phyloP scores from a whole-genome alignment of 2,888 invertebrate genomes.

The Abrostola triplasia region DNA sequence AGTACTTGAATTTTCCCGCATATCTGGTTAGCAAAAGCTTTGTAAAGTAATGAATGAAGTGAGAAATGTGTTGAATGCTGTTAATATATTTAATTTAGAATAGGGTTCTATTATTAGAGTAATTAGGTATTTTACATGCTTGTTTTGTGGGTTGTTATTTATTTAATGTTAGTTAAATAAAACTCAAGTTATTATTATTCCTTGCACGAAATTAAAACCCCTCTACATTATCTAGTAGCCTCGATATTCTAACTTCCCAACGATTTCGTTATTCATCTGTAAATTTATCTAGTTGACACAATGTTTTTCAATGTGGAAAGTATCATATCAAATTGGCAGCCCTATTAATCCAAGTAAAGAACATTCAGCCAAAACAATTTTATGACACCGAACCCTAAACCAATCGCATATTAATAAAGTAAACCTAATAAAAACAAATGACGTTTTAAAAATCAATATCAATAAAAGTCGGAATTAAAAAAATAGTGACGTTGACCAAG shows the following conservation, averaged over 20 bases:
- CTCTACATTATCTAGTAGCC: too few species aligned
- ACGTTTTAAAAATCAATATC: constrained; percentile 58
- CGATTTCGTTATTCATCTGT: too few species aligned
- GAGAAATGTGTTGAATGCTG: constrained; percentile 8
- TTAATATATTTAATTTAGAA: neutral
- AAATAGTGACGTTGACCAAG: constrained; percentile 47
- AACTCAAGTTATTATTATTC: too few species aligned
- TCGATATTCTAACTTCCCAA: too few species aligned
- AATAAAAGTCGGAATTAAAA: constrained; percentile 58
- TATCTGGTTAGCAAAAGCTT: constrained; percentile 33
- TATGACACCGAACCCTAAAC: constrained; percentile 11
- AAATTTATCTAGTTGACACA: too few species aligned
- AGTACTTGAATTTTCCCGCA: constrained; percentile 32
- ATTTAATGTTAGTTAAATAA: too few species aligned
- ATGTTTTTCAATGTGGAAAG: too few species aligned
- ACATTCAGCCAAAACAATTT: constrained; percentile 7
- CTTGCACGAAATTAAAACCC: too few species aligned
- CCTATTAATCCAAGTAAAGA: neutral
- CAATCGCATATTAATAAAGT: constrained; percentile 37
- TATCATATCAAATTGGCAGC: neutral
- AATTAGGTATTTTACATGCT: too few species aligned
- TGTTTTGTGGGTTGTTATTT: too few species aligned
- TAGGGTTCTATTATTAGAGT: neutral
- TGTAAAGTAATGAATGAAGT: constrained; percentile 21
- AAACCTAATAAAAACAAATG: constrained; percentile 45